Evolutionary conservation across 1,140 invertebrate species (phyloP).

Genomic region (Brachionus manjavacas): DNA sequence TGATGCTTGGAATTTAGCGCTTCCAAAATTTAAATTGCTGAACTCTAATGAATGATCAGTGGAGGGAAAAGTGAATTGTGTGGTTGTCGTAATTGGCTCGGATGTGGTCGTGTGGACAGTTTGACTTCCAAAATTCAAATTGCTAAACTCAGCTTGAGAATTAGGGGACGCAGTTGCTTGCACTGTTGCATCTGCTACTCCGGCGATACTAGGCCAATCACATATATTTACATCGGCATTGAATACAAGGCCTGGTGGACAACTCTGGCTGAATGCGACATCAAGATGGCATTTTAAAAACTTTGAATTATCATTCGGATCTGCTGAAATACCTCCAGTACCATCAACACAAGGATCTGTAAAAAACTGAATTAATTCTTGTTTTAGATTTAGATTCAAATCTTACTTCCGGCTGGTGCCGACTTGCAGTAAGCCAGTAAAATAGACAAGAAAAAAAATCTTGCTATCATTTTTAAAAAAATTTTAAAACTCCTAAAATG

Average conservation of each 20-base stretch:
- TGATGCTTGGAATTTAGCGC: not conserved
- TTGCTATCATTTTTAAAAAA: not conserved
- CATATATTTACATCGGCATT: not conserved
- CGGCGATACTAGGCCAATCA: not conserved
- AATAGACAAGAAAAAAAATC: not conserved
- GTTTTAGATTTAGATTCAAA: not conserved
- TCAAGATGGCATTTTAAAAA: slow-evolving; percentile 20
- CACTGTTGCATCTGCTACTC: not conserved
- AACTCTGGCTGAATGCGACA: not conserved
- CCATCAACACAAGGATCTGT: not conserved
- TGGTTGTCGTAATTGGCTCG: not conserved
- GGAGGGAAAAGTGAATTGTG: not conserved
- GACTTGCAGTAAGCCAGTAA: slow-evolving; percentile 5
- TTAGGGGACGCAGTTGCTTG: not conserved
- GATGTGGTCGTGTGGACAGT: not conserved
- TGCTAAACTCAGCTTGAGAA: not conserved
- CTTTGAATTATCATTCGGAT: slow-evolving; percentile 1
- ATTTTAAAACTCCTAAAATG: not conserved
- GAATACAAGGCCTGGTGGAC: slow-evolving; percentile 9
- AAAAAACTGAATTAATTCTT: not conserved
- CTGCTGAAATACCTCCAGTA: not conserved
- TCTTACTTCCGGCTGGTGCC: not conserved
- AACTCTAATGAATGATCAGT: not conserved
- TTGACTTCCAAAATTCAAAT: not conserved
- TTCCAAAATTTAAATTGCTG: not conserved